Evolutionary conservation across 2,888 invertebrate genomes (phyloP).

Genomic region (Sinelater perroti): DNA sequence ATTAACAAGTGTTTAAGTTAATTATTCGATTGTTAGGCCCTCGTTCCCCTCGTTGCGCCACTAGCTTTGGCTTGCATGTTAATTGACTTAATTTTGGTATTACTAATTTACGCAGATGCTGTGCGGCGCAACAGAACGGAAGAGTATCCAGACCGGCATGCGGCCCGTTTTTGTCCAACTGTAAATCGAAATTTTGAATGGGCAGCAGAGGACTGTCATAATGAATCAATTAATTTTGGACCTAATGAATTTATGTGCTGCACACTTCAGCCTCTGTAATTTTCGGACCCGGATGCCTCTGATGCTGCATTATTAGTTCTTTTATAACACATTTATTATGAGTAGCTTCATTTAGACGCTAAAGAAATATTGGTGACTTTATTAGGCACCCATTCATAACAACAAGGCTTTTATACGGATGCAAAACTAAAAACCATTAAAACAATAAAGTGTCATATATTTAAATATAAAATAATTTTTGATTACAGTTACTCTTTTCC

Average conservation of each 20-base stretch:
- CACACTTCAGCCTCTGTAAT: constrained; percentile 11
- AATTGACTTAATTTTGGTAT: constrained; percentile 28
- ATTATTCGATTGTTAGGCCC: constrained; percentile 48
- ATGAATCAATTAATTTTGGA: constrained; percentile 11
- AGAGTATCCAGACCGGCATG: background rate
- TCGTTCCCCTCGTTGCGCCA: constrained; percentile 29
- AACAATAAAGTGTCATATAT: no score
- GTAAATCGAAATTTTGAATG: no score
- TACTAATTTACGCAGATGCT: constrained; percentile 21
- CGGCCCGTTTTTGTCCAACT: no score
- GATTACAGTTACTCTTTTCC: no score
- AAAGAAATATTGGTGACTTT: constrained; percentile 1
- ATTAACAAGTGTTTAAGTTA: constrained; percentile 59
- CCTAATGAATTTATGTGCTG: constrained; percentile 22
- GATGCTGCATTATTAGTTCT: constrained; percentile 12
- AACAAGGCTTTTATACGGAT: no score
- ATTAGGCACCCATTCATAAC: background rate
- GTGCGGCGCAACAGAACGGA: background rate
- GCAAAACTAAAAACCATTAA: no score
- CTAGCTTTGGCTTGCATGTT: constrained; percentile 24
- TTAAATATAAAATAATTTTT: no score
- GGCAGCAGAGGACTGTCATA: constrained; percentile 4
- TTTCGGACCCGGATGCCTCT: constrained; percentile 22
- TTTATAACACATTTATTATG: constrained; percentile 20
- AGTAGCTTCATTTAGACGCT: background rate